These are phyloP conservation scores for Poeciliopsis gracilis DNA, from an alignment of 2,797 vertebrate species.

Conservation along the genomic window DNA sequence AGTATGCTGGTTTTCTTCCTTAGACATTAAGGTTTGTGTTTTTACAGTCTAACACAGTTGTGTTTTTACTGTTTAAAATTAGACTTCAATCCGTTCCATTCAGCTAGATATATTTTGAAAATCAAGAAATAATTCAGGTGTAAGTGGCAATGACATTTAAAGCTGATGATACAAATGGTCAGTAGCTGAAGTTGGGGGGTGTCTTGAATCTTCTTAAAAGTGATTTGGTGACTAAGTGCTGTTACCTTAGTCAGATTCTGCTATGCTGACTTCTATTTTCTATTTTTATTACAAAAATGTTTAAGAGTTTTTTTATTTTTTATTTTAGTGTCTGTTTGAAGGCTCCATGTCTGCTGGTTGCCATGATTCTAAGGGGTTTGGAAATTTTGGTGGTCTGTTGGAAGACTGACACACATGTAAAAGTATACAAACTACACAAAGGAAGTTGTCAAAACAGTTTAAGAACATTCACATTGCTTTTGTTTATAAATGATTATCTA, in stretches of 20 bases:
- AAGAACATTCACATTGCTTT: background rate
- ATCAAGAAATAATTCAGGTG: background rate
- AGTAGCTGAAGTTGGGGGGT: background rate
- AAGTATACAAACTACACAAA: background rate
- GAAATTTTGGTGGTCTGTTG: background rate
- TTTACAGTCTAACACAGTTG: background rate
- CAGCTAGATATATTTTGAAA: background rate
- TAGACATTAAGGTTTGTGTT: background rate
- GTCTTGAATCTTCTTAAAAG: too few species aligned
- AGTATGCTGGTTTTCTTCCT: background rate
- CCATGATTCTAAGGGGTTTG: background rate
- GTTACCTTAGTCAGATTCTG: background rate
- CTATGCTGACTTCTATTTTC: background rate
- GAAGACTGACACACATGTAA: background rate
- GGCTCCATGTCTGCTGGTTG: background rate
- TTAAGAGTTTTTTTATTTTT: background rate
- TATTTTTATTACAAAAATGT: too few species aligned
- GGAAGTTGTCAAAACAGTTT: background rate
- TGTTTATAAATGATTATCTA: background rate
- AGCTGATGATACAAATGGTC: background rate
- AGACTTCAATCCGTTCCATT: background rate
- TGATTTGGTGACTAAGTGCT: too few species aligned
- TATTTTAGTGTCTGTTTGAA: too few species aligned
- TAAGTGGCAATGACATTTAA: background rate
- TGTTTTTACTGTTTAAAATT: background rate